Evolutionary conservation across 2,797 vertebrate genomes (phyloP), one percentile per base, ranked within the genome.

Genomic region (Diplodus puntazzo): DNA sequence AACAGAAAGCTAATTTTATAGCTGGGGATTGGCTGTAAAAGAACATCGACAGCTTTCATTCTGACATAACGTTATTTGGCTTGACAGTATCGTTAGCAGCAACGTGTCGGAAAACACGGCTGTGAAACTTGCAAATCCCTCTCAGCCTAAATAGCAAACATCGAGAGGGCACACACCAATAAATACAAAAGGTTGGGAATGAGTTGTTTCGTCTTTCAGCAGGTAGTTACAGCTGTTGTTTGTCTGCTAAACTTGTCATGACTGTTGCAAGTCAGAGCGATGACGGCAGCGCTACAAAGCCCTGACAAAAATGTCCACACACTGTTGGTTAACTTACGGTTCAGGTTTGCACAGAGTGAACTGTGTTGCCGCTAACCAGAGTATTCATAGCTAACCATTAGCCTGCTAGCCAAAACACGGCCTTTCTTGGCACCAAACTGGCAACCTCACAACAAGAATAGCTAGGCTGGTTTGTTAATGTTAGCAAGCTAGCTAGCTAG

Each of bases 241-340:
- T 79, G 79, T 57, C 79, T 75, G 57, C 21, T 77, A 88, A 93
- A 93, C 88, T 93, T 93, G 77, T 88, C 89, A 75, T 82, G 89
- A 88, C 85, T 92, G 82, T 76, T 88, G 63, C 81, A 87, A 90
- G 81, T 90, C 81, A 69, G 71, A 87, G 75, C 89, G 88, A 89
- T 92, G 87, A 90, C 92, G 89, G 80, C 81, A 81, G 83, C 87
- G 88, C 60, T 81, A 79, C 80, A 88, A 91, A 93, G 75, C 73
- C 68, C 49, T 10, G 64, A 66, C 82, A 87, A 89, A 87, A 89
- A 87, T 17, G 73, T 49, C 77, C 80, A 66, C 73, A 30, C 49
- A 18, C 27, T 76, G 73, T 42, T 58, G 48, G 42, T 62, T 81
- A 73, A 88, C 80, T 84, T 55, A 62, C 10, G 66, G 50, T 61